phyloP scores from a whole-genome alignment of 2,888 invertebrate genomes.

The Tethea ocularis region DNA sequence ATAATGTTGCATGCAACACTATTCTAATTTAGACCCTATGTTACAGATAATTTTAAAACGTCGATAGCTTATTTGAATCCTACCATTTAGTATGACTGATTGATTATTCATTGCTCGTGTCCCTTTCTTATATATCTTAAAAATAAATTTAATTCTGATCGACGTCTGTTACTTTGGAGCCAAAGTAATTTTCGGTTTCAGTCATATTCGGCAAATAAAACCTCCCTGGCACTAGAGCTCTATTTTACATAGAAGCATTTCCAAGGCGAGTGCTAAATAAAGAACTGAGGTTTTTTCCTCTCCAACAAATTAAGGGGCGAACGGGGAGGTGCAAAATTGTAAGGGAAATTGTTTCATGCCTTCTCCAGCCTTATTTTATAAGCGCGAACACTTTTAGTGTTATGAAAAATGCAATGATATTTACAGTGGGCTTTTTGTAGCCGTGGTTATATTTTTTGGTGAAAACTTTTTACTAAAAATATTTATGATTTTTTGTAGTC shows the following conservation, averaged over 20 bases:
- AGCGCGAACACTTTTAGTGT: slow-evolving; percentile 20
- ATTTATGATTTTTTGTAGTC: too few relatives aligned
- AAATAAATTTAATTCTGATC: too few relatives aligned
- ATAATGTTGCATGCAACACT: too few relatives aligned
- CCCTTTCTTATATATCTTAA: too few relatives aligned
- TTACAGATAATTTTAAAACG: too few relatives aligned
- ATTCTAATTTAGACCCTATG: too few relatives aligned
- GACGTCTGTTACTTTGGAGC: not conserved
- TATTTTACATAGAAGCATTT: slow-evolving; percentile 19
- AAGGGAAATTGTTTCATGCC: slow-evolving; percentile 47
- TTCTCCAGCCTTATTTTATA: slow-evolving; percentile 26
- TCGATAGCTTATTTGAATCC: too few relatives aligned
- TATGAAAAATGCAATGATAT: slow-evolving; percentile 9
- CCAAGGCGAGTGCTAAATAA: slow-evolving; percentile 26
- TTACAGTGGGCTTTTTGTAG: slow-evolving; percentile 18
- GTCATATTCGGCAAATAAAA: not conserved
- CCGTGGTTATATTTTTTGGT: not conserved
- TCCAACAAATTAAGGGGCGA: slow-evolving; percentile 35
- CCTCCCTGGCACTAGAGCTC: slow-evolving; percentile 16
- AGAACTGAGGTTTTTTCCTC: slow-evolving; percentile 21
- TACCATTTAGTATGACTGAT: too few relatives aligned
- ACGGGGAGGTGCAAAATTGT: slow-evolving; percentile 35
- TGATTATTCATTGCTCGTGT: too few relatives aligned
- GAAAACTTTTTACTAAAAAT: not conserved
- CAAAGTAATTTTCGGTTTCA: not conserved